phyloP scores from a whole-genome alignment of 1,140 invertebrate genomes.

The Myzus persicae region DNA sequence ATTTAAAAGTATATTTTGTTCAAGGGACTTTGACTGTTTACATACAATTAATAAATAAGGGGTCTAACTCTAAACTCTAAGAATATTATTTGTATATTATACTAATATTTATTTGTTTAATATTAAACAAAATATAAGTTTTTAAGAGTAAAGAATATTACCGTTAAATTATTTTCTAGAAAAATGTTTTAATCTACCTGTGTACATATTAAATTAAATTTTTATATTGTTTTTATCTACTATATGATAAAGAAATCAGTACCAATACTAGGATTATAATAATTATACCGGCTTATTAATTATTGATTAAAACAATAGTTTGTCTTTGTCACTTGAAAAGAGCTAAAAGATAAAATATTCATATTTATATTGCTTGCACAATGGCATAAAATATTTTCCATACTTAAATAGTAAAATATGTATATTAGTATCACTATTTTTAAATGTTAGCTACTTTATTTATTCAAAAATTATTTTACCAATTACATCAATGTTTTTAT shows the following conservation, averaged over 20 bases:
- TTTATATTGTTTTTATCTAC: background rate
- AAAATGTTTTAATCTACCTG: background rate
- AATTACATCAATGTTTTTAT: too few species aligned
- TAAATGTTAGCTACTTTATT: background rate
- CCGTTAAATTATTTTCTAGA: background rate
- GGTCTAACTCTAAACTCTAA: too few species aligned
- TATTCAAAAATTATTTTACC: too few species aligned
- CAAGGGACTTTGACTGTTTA: too few species aligned
- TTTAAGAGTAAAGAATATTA: background rate
- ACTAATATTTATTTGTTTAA: background rate
- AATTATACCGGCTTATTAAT: background rate
- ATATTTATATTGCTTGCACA: background rate
- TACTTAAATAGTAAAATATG: background rate
- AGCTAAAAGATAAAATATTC: background rate
- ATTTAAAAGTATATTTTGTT: too few species aligned
- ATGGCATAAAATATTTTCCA: background rate
- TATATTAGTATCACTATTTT: background rate
- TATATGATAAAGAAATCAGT: constrained; percentile 12
- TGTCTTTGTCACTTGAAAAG: background rate
- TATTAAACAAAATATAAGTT: background rate
- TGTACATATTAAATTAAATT: background rate
- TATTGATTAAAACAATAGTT: background rate
- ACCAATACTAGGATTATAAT: constrained; percentile 29
- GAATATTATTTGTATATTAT: too few species aligned
- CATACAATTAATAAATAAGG: too few species aligned